Evolutionary conservation across 1,140 invertebrate genomes (phyloP).

Genomic region (Aricia agestis): DNA sequence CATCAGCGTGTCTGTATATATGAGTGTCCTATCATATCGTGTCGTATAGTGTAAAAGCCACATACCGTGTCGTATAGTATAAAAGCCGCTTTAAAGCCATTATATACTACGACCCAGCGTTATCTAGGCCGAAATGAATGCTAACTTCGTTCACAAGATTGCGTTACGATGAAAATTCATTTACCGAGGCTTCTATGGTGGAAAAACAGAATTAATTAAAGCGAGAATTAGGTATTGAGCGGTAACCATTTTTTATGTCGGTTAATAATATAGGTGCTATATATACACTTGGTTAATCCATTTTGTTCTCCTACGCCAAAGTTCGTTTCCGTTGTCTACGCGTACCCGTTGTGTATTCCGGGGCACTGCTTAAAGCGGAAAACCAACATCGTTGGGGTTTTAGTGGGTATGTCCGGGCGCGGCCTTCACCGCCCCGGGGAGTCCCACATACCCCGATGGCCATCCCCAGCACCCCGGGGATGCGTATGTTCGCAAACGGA

Average conservation of each 20-base stretch:
- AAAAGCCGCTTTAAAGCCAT: not conserved
- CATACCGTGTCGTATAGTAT: not conserved
- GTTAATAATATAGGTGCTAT: not conserved
- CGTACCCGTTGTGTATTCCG: too few species aligned
- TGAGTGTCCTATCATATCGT: not conserved
- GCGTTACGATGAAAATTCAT: conserved; percentile 2
- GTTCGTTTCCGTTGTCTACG: too few species aligned
- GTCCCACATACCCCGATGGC: too few species aligned
- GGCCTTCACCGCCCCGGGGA: too few species aligned
- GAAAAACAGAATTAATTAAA: not conserved
- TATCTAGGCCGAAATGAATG: not conserved
- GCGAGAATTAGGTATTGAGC: not conserved
- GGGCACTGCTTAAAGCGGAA: too few species aligned
- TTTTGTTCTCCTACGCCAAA: too few species aligned
- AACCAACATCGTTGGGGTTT: too few species aligned
- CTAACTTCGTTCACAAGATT: not conserved
- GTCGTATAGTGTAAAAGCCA: not conserved
- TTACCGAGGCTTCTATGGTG: not conserved
- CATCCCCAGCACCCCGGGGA: too few species aligned
- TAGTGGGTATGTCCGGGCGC: too few species aligned
- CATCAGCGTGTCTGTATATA: not conserved
- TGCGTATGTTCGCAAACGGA: too few species aligned
- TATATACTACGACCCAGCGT: not conserved
- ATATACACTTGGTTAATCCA: too few species aligned
- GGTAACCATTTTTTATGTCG: not conserved